Base-by-base conservation (phyloP, 2,888 invertebrate genomes). In the Drosophila prostipennis region DNA sequence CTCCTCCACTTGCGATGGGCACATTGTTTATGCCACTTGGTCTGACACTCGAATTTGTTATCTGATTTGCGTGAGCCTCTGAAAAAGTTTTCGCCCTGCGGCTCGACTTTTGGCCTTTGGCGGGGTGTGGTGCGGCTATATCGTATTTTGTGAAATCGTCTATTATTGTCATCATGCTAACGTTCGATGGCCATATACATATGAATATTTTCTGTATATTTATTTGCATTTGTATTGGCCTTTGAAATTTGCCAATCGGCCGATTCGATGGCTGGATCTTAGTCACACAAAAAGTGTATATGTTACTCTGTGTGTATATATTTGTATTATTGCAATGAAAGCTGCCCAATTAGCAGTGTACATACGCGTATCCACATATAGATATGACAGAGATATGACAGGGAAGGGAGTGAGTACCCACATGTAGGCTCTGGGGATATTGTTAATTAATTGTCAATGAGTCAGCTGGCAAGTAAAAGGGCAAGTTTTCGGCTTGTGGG, bases 111-210 rank as follows among this genome's bases (percentile, higher is more conserved):
- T 45, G 43, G 19, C 52, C 34, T 26, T 36, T 36, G 36, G 40
- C n/a, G 40, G 63, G 54, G 48, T 6, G 56, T n/a, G 37, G 23
- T 46, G 23, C 10, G 42, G 58, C 54, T 32, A 58, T 68, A 76
- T 80, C 77, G 64, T 85, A 86, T 86, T 86, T 86, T 87, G 85
- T 85, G 84, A 84, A 84, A 84, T 87, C 84, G 87, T 80, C 82
- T 81, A 86, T 84, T 79, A 84, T 84, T 84, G 85, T 84, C 87
- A 84, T 87, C 82, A 84, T 84, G 77, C 78, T 87, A 84, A 87
- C 78, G 82, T 74, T 85, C 85, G 78, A 82, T 80, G 79, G 80
- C 64, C 74, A 76, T 57, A 61, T 36, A 51, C 14, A 42, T 29
- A 51, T 46, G 40, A 23, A 39, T 57, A 32, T 58, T 26, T 49